Evolutionary conservation across 2,113 vertebrate genomes (phyloP), one percentile per base, ranked within the genome.

Genomic region (Chaetodon trifascialis): DNA sequence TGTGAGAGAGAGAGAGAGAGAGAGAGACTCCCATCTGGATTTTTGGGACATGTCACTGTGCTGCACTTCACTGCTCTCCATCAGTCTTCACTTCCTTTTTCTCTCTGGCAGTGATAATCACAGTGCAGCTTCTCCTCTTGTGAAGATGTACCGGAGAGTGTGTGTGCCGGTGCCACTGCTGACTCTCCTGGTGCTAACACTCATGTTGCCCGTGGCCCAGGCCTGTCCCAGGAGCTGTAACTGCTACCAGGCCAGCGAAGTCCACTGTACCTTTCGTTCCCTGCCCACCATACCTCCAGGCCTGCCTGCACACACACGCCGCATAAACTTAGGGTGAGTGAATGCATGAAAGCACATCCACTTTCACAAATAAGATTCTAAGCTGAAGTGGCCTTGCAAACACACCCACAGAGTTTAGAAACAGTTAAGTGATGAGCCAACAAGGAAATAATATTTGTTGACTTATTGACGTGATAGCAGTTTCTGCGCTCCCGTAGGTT

Each of bases 211-310:
- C 70, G 64, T 25, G 0, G 47, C 84, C 10, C 78, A 52, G 52
- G 76, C 91, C 36, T 99, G 98, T 49, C 98, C 98, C 7, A 95
- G 91, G 2, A 95, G 95, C 6, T 99, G 98, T 1, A 95, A 97
- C 93, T 99, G 98, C 89, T 98, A 97, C 85, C 94, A 96, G 16
- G 95, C 96, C 76, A 96, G 92, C 6, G 98, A 99, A 85, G 97
- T 99, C 42, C 98, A 99, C 93, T 99, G 98, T 87, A 99, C 98
- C 10, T 99, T 99, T 75, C 96, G 98, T 9, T 97, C 98, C 17
- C 79, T 99, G 67, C 77, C 92, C 4, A 74, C 94, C 0, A 92
- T 99, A 67, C 98, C 98, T 0, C 76, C 95, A 0, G 94, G 95
- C 4, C 95, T 99, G 38, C 90, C 97, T 0, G 83, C 47, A 19